Base-by-base conservation (phyloP, 1,140 invertebrate species). In the Leptopilina clavipes region DNA sequence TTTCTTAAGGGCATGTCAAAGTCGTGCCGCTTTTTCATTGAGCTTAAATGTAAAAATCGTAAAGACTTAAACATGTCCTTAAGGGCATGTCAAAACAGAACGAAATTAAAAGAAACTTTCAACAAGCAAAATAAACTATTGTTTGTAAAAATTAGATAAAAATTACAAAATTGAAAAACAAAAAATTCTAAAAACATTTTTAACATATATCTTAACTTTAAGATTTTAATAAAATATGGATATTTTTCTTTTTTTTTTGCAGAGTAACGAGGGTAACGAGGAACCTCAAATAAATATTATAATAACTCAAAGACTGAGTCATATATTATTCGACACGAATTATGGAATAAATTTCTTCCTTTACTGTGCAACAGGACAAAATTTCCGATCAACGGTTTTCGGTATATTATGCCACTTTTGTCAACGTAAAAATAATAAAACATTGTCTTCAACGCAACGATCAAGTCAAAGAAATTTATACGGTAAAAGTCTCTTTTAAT, bases 341-440 rank as follows among this genome's bases (percentile, higher is more conserved):
- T 97, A 96, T 84, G 94, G 94, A 70, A 95, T 97, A 70, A 97
- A 97, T 91, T 96, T 97, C 87, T 91, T 95, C n/a, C 90, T 97
- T 17, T 97, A 97, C 89, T 96, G 95, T 84, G 91, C 95, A 73
- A 94, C 92, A 79, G 96, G 96, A 3, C 93, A 95, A 84, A 96
- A 96, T 89, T 97, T 97, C 86, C 91, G 95, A 31, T 92, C 92
- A 77, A 93, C 93, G 1, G 87, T 94, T 2, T 45, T 85, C 0
- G 75, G 81, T 0, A 80, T 91, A 14, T 90, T 91, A 70, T 82
- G 86, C 37, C 78, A 85, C 22, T 81, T 88, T 75, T 76, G 82
- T 80, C 81, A 88, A 76, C 79, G 88, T 75, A n/a, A 19, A 65
- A 31, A 25, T 65, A 44, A 5, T 81, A 80, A 77, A 83, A 79